Evolutionary conservation across 2,888 invertebrate genomes (phyloP).

Genomic region (Philereme vetulata): DNA sequence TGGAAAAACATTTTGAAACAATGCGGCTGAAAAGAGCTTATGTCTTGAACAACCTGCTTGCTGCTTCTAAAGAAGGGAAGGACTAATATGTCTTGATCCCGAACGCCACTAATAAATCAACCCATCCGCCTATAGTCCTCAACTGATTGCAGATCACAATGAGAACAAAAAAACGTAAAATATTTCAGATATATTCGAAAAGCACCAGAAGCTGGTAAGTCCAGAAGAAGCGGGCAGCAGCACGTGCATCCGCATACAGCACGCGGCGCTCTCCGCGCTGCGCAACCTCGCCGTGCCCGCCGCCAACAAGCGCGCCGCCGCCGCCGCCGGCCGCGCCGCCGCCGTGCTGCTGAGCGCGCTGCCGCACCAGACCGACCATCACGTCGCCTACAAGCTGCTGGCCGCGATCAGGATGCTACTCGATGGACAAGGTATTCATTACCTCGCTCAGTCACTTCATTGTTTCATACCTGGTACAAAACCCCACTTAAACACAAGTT

Average conservation of each 20-base stretch:
- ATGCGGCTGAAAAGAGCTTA: no score
- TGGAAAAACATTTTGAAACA: no score
- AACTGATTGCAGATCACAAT: no score
- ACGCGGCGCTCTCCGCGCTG: constrained; percentile 90
- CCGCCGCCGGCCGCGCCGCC: constrained; percentile 85
- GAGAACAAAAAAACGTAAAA: no score
- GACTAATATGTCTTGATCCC: no score
- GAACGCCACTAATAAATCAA: no score
- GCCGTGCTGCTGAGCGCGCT: constrained; percentile 86
- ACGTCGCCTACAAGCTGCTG: constrained; percentile 93
- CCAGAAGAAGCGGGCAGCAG: constrained; percentile 41
- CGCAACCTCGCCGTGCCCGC: constrained; percentile 90
- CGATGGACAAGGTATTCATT: constrained; percentile 88
- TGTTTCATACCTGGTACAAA: no score
- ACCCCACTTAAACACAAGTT: no score
- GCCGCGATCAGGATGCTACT: constrained; percentile 94
- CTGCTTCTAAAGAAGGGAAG: no score
- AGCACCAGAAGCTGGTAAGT: constrained; percentile 54
- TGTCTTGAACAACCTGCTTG: no score
- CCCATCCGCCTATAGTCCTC: no score
- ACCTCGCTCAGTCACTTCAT: no score
- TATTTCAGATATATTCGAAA: constrained; percentile 66
- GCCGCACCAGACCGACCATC: constrained; percentile 87
- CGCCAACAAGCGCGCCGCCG: constrained; percentile 89
- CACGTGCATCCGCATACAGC: constrained; percentile 80